phyloP scores from a whole-genome alignment of 2,113 vertebrate species.

The Eudyptes chrysolophus region DNA sequence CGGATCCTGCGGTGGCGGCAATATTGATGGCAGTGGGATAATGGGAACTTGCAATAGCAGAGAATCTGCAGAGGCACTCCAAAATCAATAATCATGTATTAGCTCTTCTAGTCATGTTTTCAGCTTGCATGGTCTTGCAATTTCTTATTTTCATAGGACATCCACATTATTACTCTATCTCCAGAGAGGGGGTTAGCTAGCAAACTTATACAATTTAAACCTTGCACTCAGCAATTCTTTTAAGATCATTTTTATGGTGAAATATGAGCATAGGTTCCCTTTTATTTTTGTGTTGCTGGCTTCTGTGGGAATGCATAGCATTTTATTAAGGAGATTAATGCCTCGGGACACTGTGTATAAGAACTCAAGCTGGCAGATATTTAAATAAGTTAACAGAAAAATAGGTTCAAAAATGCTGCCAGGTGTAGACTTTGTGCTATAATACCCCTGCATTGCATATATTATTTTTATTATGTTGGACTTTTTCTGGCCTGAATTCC shows the following conservation, averaged over 20 bases:
- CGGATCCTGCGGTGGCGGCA: not conserved
- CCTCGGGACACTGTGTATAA: not conserved
- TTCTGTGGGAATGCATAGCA: not conserved
- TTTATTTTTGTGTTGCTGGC: not conserved
- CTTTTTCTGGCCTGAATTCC: not conserved
- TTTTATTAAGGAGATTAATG: conserved; percentile 43
- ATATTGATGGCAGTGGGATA: not conserved
- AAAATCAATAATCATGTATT: not conserved
- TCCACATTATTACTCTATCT: not conserved
- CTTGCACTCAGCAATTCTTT: not conserved
- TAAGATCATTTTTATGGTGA: conserved; percentile 1
- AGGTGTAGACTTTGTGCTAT: not conserved
- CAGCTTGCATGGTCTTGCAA: not conserved
- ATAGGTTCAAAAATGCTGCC: conserved; percentile 1
- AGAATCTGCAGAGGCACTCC: not conserved
- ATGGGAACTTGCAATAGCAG: not conserved
- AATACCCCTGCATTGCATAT: not conserved
- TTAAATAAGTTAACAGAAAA: conserved; percentile 27
- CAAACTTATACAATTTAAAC: not conserved
- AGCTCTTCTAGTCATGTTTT: not conserved
- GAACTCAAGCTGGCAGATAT: not conserved
- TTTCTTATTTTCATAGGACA: not conserved
- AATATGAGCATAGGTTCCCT: not conserved
- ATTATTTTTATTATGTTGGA: conserved; percentile 18
- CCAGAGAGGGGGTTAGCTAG: not conserved